Evolutionary conservation across 2,888 invertebrate genomes (phyloP).

Genomic region (Hofmannophila pseudospretella): DNA sequence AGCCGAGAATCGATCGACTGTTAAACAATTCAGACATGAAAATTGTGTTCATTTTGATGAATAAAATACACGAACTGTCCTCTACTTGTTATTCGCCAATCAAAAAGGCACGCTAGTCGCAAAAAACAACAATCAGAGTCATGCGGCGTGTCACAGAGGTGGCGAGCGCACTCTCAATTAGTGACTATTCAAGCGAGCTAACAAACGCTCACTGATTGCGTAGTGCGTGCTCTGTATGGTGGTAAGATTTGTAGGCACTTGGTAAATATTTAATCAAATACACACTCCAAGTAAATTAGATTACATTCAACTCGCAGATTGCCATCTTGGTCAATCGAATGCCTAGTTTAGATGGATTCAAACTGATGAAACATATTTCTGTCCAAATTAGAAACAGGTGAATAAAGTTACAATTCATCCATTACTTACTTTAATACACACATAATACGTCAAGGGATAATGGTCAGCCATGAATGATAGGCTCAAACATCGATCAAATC

Average conservation of each 20-base stretch:
- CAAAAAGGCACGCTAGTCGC: background rate
- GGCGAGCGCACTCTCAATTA: conserved; percentile 1
- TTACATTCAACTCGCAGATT: no score
- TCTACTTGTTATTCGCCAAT: background rate
- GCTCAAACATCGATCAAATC: conserved; percentile 4
- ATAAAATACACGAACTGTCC: no score
- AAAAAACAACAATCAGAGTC: background rate
- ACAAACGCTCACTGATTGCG: conserved; percentile 2
- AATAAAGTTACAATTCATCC: background rate
- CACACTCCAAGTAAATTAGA: no score
- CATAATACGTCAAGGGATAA: conserved; percentile 3
- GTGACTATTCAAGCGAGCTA: background rate
- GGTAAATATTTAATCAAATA: no score
- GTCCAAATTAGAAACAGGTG: background rate
- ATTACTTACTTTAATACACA: background rate
- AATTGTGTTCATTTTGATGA: background rate
- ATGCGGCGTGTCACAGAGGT: background rate
- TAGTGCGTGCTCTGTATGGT: background rate
- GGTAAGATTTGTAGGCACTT: background rate
- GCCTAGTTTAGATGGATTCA: no score
- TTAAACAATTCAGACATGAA: no score
- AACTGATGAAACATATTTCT: no score
- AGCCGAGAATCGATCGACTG: no score
- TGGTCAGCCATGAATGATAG: conserved; percentile 10
- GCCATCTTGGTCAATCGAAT: no score